Base-by-base conservation (phyloP, 2,797 vertebrate genomes). In the Thunnus albacares region DNA sequence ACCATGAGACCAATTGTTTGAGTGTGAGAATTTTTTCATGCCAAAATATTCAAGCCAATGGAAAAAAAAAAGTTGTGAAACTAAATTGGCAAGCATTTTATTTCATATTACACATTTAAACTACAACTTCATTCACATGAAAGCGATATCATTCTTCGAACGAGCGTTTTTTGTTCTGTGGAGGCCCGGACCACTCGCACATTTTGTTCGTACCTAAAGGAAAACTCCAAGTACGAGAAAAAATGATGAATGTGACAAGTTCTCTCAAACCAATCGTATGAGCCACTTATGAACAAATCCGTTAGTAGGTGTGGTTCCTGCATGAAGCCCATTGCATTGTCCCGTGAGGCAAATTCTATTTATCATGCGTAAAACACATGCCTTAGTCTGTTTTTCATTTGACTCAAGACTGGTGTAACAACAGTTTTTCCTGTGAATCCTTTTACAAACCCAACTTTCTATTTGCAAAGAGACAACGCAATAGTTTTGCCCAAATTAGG, bases 331-430 rank as follows among this genome's bases (percentile, higher is more conserved):
- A 2, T 33, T 77, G 12, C 53, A 8, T 55, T 70, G 13, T 58
- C 47, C 5, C 10, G 11, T 17, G 14, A 75, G 14, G 53, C 20
- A 71, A 56, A 64, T 62, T 67, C 56, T 3, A 5, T 62, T 71
- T 41, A 67, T 60, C 30, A 51, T 51, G 62, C 41, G 3, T 66
- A 47, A 66, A 75, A 67, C 24, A 28, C 55, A 2, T 6, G 51
- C 53, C 63, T 49, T 18, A 56, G 11, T 41, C 13, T 58, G 10
- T 75, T 82, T 87, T 80, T 74, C 41, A 69, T 71, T 60, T 52
- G 6, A 70, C 43, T 71, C 58, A 38, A 43, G 12, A 78, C 11
- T 62, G 5, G 18, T 78, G 52, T 24, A 67, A 57, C 3, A 6
- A 56, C 35, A 82, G 18, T 75, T 55, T 85, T 75, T 60, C 43